Evolutionary conservation across 2,797 vertebrate genomes (phyloP), one percentile per base, ranked within the genome.

Genomic region (Arctocebus calabarensis): DNA sequence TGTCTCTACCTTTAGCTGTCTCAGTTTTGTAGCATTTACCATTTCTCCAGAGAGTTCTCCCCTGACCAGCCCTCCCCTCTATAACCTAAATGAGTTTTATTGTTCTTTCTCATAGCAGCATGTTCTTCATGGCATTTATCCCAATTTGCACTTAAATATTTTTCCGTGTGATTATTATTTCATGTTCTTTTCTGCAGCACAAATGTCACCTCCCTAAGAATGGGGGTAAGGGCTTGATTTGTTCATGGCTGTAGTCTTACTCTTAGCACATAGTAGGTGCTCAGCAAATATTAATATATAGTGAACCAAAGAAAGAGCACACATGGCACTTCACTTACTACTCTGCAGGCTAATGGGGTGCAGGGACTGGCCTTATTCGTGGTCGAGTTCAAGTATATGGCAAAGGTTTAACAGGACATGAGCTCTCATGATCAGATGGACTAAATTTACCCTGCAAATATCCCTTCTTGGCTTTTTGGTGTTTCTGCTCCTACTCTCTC

Each of bases 111-210:
- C 66, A 57, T 19, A 85, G 84, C 52, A 27, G 79, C 43, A 13
- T 92, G 85, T 84, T 97, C 94, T 96, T 84, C 27, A 14, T 86
- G 92, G 94, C 92, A 94, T 96, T 96, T 66, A 71, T 94, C 83
- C 91, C 59, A 85, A 92, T 90, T 96, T 86, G 90, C 79, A 75
- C 96, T 97, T 91, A 97, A 97, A 95, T 96, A 97, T 97, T 97
- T 97, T 96, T 94, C 20, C 2, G 34, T 5, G 57, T 91, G 70
- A 95, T 97, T 96, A 97, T 97, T 96, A 97, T 96, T 97, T 97
- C 91, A 96, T 96, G 84, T 34, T 73, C 84, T 22, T 93, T 94
- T 64, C 83, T 94, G 86, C 84, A 68, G 86, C 88, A 95, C 83
- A 61, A 85, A 87, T 90, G 62, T 93, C 74, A 94, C 91, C 71